Evolutionary conservation across 30 jellyfish, hydroid and myxozoan species (phyloP).

Genomic region (Hydra vulgaris): DNA sequence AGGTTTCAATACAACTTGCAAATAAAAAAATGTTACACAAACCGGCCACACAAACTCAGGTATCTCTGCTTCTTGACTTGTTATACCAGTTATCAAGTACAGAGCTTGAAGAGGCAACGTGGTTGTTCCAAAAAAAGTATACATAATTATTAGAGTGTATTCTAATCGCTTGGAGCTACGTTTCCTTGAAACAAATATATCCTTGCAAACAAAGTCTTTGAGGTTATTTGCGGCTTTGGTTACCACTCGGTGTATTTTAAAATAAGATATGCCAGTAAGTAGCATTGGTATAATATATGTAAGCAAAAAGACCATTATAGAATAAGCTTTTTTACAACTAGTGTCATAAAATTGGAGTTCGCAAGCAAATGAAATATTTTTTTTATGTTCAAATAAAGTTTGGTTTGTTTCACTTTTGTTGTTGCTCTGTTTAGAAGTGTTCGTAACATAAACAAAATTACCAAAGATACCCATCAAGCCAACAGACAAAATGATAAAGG

Average conservation of each 20-base stretch:
- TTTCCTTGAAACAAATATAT: constrained; percentile 29
- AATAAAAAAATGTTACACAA: constrained; percentile 58
- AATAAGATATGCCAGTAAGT: constrained; percentile 43
- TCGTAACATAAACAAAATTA: background rate
- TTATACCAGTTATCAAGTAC: constrained; percentile 37
- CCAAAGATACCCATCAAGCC: constrained; percentile 38
- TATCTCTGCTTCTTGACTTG: constrained; percentile 14
- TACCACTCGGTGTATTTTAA: constrained; percentile 37
- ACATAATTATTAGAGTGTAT: constrained; percentile 45
- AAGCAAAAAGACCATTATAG: constrained; percentile 29
- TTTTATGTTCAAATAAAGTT: background rate
- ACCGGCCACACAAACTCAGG: constrained; percentile 40
- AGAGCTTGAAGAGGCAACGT: constrained; percentile 61
- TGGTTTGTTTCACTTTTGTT: background rate
- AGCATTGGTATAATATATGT: constrained; percentile 65
- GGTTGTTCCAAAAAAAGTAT: constrained; percentile 33
- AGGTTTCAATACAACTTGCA: constrained; percentile 54
- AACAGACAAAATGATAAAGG: constrained; percentile 47
- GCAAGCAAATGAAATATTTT: background rate
- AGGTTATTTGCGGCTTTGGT: constrained; percentile 14
- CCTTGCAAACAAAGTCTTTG: constrained; percentile 15
- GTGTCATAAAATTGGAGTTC: background rate
- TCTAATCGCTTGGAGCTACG: constrained; percentile 51
- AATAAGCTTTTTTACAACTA: constrained; percentile 5
- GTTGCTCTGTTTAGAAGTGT: background rate